Evolutionary conservation across 1,140 invertebrate species (phyloP), one percentile per base, ranked within the genome.

Genomic region (Macrocentrus cingulum): DNA sequence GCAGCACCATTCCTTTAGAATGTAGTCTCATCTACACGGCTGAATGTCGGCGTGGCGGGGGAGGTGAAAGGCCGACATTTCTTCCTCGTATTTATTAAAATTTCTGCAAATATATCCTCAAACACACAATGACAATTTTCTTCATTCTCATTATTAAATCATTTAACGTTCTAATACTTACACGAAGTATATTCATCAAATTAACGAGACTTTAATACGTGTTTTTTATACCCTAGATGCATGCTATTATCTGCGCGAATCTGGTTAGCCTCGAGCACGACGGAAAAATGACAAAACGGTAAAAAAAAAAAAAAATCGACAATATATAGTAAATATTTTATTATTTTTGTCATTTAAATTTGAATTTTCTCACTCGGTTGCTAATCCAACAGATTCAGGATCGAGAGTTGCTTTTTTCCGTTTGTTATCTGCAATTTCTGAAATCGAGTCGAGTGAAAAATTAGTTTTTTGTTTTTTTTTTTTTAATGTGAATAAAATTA

Each of bases 51-150:
- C n/a, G 51, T 65, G 66, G 70, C 65, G 66, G 62, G 64, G 62
- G 60, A 63, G 67, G 70, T 78, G 76, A 78, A 78, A 77, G 75
- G 74, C 71, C 74, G 70, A 73, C 64, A 68, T 74, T 74, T 71
- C 64, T 68, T 72, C 59, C 50, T 54, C 45, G 50, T 54, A n/a
- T n/a, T n/a, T 59, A 39, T 13, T 25, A 49, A n/a, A n/a, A n/a
- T n/a, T n/a, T n/a, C n/a, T n/a, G n/a, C n/a, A n/a, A n/a, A n/a
- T n/a, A n/a, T n/a, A n/a, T n/a, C n/a, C n/a, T n/a, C n/a, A n/a
- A n/a, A n/a, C n/a, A n/a, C n/a, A n/a, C n/a, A n/a, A n/a, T n/a
- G n/a, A n/a, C n/a, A n/a, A n/a, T n/a, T n/a, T n/a, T n/a, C n/a
- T n/a, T n/a, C n/a, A n/a, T n/a, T n/a, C n/a, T n/a, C n/a, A 34